Conservation (phyloP, 2,888 invertebrate species). For the Pelosia muscerda region DNA sequence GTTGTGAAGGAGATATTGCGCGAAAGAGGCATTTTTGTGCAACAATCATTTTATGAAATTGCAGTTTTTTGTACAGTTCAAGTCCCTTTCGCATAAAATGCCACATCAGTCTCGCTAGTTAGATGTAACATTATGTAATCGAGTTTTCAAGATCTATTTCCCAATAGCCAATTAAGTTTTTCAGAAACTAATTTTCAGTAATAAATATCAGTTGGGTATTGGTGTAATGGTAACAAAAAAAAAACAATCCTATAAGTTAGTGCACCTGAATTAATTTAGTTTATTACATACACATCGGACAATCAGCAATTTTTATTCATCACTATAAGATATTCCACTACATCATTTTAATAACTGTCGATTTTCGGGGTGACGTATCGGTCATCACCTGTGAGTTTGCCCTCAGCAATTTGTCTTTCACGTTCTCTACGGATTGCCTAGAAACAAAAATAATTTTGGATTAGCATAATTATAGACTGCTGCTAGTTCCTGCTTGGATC, state of each 20-base stretch:
- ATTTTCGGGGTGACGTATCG: constrained; percentile 86
- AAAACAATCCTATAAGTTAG: neutral
- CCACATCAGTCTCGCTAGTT: no score
- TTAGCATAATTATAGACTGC: neutral
- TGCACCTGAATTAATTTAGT: constrained; percentile 27
- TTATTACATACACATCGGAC: constrained; percentile 41
- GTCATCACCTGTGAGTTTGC: constrained; percentile 88
- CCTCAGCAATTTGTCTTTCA: constrained; percentile 87
- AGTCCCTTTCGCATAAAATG: no score
- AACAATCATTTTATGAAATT: no score
- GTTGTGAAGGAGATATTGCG: no score
- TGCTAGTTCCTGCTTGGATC: no score
- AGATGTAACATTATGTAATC: no score
- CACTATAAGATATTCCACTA: constrained; percentile 30
- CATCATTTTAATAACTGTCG: constrained; percentile 83
- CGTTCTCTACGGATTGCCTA: constrained; percentile 89
- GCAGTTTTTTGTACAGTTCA: no score
- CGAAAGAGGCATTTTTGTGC: no score
- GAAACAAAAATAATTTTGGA: constrained; percentile 34
- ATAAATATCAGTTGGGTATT: no score
- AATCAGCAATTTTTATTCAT: constrained; percentile 28
- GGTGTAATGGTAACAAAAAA: neutral
- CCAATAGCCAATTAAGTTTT: no score
- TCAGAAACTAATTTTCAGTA: no score
- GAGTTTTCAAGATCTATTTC: no score